A percentile compares a stretch with the other conserved stretches of the same genome.
These are phyloP conservation scores for Darevskia mixta DNA, from an alignment of 2,797 vertebrate species.

Conservation along the genomic window DNA sequence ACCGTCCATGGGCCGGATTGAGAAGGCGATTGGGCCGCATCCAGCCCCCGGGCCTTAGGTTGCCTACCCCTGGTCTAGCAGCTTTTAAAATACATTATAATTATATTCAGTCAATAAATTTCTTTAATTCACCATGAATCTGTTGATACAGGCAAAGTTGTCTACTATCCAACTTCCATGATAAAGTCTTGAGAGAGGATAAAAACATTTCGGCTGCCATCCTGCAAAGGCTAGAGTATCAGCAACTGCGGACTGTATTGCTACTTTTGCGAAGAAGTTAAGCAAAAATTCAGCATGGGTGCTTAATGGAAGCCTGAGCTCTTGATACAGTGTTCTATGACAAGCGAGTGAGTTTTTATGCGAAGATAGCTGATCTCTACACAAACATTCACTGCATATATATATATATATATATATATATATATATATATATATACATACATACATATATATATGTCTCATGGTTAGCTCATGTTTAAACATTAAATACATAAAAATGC, in stretches of 20 bases:
- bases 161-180: not conserved
- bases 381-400: not conserved
- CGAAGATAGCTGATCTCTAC: not conserved
- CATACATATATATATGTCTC: not conserved
- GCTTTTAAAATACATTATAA: not conserved
- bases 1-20: no score
- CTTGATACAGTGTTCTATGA: not conserved
- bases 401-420: not conserved
- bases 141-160: not conserved
- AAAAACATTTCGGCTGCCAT: not conserved
- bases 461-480: not conserved
- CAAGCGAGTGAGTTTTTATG: not conserved
- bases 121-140: not conserved
- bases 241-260: not conserved
- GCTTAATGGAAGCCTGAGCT: not conserved
- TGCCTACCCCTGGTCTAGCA: no score
- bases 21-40: no score
- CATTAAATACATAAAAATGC: constrained; percentile 7
- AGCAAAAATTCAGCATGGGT: not conserved
- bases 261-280: not conserved
- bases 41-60: no score
- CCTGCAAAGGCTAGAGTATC: not conserved
- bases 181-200: not conserved
- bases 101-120: not conserved
- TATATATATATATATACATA: not conserved